Conservation (phyloP, 2,797 vertebrate species). For the Varecia variegata region DNA sequence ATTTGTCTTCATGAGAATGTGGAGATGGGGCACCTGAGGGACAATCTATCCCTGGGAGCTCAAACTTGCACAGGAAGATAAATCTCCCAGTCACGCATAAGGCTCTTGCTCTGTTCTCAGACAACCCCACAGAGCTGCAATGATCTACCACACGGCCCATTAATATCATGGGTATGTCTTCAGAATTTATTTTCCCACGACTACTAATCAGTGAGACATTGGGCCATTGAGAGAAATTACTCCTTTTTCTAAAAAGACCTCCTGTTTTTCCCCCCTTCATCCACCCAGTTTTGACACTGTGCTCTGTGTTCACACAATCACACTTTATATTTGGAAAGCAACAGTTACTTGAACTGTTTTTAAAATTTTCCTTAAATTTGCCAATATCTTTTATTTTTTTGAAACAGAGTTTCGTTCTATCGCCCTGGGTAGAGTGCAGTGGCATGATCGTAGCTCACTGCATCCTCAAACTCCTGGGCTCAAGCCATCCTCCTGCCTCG, state of each 20-base stretch:
- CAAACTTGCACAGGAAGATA: neutral
- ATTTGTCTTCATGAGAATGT: slow-evolving; percentile 10
- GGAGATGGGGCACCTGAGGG: neutral
- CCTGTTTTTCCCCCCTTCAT: neutral
- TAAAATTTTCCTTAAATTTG: neutral
- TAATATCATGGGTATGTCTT: neutral
- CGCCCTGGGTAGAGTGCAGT: neutral
- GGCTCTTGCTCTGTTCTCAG: neutral
- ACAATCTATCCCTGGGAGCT: neutral
- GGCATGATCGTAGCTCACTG: too few relatives aligned
- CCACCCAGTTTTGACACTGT: neutral
- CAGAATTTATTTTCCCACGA: neutral
- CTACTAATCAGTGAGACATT: neutral
- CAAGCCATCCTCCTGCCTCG: neutral
- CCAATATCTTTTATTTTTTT: neutral
- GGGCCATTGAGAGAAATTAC: neutral
- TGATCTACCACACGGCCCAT: neutral
- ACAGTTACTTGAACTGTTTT: neutral
- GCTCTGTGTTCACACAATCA: neutral
- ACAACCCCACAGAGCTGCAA: neutral
- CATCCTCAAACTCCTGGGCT: neutral
- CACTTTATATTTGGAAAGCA: neutral
- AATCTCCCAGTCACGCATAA: neutral
- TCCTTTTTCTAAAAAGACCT: neutral
- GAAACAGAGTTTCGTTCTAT: neutral